Conservation (phyloP, 2,113 vertebrate genomes). For the Bostrychus sinensis region DNA sequence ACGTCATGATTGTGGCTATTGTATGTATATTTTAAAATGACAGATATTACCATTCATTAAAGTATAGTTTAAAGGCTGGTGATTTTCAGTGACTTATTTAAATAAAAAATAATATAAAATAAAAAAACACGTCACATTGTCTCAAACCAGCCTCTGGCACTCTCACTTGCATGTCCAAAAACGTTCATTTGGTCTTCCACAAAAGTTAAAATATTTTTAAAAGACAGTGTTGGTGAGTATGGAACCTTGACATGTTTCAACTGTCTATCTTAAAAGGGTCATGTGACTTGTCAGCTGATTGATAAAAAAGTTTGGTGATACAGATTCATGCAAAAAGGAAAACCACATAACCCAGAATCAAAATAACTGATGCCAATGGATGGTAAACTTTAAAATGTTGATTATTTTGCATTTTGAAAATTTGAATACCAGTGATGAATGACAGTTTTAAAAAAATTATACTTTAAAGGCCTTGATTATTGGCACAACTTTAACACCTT, state of each 20-base stretch:
- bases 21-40: conserved; percentile 59
- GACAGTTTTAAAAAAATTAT: too few species aligned
- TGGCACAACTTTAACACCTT: too few species aligned
- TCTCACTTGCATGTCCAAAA: conserved; percentile 9
- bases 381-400: too few species aligned
- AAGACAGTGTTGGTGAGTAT: conserved; percentile 4
- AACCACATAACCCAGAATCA: too few species aligned
- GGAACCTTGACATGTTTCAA: background rate
- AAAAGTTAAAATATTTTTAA: background rate
- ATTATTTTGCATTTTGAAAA: too few species aligned
- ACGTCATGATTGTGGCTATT: conserved; percentile 40
- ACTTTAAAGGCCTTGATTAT: too few species aligned
- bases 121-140: conserved; percentile 38
- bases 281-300: too few species aligned
- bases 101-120: conserved; percentile 17
- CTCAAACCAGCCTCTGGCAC: conserved; percentile 61
- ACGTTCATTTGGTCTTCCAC: background rate
- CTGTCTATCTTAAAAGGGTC: background rate
- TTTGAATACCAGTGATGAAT: too few species aligned
- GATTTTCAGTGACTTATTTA: conserved; percentile 72
- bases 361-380: too few species aligned
- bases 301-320: too few species aligned
- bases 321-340: too few species aligned
- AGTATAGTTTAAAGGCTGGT: conserved; percentile 68
- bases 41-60: conserved; percentile 51